Percentiles rank a stretch among this genome's conserved stretches.
Evolutionary conservation across 1,140 invertebrate genomes (phyloP).

Genomic region (Camponotus vicinus): DNA sequence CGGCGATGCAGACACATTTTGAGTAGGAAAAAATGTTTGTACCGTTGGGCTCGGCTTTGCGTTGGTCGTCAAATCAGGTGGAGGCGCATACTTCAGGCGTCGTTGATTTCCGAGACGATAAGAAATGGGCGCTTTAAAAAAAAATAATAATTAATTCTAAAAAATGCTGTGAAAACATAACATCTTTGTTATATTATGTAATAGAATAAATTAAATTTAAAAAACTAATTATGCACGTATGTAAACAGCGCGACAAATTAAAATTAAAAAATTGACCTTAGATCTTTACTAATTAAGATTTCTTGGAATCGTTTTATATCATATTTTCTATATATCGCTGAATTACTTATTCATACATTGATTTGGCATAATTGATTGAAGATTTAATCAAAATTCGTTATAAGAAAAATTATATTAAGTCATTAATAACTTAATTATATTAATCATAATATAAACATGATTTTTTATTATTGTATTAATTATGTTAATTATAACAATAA

Average conservation of each 20-base stretch:
- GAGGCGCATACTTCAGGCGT: constrained; percentile 83
- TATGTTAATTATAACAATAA: too few relatives aligned
- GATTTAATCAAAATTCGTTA: not conserved
- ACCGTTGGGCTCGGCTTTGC: constrained; percentile 48
- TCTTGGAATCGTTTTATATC: not conserved
- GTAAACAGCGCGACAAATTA: not conserved
- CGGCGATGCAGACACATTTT: constrained; percentile 33
- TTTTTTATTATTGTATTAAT: too few relatives aligned
- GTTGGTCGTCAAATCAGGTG: constrained; percentile 80
- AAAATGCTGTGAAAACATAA: not conserved
- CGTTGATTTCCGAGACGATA: constrained; percentile 83
- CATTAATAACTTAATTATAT: not conserved
- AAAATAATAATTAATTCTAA: constrained; percentile 10
- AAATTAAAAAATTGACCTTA: not conserved
- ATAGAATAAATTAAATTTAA: not conserved
- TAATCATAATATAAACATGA: not conserved
- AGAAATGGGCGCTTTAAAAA: constrained; percentile 76
- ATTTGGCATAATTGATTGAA: not conserved
- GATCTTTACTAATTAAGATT: not conserved
- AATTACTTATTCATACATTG: not conserved
- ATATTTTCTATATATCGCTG: not conserved
- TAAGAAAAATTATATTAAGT: not conserved
- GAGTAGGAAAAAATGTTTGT: constrained; percentile 33
- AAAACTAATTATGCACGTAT: not conserved
- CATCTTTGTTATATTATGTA: not conserved